Evolutionary conservation across 2,888 invertebrate species (phyloP).

Genomic region (Ectemnius continuus): DNA sequence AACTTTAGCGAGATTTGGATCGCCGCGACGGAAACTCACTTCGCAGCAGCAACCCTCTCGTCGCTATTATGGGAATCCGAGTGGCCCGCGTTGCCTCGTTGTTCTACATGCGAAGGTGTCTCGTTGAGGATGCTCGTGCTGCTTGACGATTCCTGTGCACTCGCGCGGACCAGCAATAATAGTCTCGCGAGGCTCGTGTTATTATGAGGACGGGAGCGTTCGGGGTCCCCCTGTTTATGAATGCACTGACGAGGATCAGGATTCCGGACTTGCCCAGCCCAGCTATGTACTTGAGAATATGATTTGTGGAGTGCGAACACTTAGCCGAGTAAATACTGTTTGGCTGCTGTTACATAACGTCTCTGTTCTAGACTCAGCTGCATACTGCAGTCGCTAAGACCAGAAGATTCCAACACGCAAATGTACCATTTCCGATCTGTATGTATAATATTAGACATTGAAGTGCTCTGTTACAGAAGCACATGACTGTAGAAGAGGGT

Average conservation of each 20-base stretch:
- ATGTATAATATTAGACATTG: no score
- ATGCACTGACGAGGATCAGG: neutral
- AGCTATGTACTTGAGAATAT: no score
- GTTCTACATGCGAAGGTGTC: neutral
- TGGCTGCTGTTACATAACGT: no score
- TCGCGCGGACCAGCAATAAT: neutral
- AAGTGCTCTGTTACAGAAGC: no score
- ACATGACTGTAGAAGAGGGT: no score
- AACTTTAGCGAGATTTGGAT: slow-evolving; percentile 26
- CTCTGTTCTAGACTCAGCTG: no score
- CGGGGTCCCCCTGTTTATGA: slow-evolving; percentile 1
- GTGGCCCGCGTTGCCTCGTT: no score
- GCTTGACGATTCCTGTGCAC: neutral
- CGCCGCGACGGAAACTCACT: neutral
- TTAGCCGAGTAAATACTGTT: no score
- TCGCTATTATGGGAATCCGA: neutral
- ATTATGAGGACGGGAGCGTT: neutral
- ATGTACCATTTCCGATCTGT: no score
- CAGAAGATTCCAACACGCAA: no score
- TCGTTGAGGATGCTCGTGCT: neutral
- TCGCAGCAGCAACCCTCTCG: slow-evolving; percentile 1
- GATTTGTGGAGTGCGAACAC: no score
- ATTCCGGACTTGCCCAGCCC: neutral
- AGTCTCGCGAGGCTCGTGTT: slow-evolving; percentile 1
- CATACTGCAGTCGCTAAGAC: no score